Evolutionary conservation across 2,797 vertebrate genomes (phyloP).

Genomic region (Hypotaenidia philippensis): DNA sequence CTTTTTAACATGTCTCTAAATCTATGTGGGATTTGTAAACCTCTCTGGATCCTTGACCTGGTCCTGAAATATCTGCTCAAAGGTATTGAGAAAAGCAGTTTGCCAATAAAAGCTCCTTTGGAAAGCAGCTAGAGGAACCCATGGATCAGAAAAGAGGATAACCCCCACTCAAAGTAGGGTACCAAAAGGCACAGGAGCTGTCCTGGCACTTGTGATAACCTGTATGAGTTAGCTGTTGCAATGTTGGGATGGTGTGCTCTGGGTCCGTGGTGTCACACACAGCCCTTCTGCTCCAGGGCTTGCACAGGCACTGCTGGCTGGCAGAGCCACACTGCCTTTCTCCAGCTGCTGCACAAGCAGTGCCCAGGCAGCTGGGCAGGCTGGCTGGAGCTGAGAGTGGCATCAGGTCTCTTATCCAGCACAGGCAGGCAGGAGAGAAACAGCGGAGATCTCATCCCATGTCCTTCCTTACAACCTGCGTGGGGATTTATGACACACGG

Average conservation of each 20-base stretch:
- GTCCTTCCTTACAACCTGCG: not conserved
- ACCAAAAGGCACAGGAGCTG: not conserved
- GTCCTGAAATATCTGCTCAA: not conserved
- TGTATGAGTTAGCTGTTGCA: not conserved
- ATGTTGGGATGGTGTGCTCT: fast-evolving
- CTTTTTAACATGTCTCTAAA: not conserved
- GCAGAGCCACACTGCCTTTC: fast-evolving
- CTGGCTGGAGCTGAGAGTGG: not conserved
- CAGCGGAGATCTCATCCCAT: fast-evolving
- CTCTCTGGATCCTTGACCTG: not conserved
- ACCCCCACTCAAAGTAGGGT: not conserved
- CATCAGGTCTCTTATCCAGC: not conserved
- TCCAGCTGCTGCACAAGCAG: not conserved
- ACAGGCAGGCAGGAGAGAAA: not conserved
- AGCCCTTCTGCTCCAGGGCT: not conserved
- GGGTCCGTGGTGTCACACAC: not conserved
- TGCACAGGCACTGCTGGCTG: not conserved
- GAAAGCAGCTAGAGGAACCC: not conserved
- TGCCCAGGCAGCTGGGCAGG: not conserved
- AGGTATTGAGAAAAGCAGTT: not conserved
- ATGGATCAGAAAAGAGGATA: fast-evolving
- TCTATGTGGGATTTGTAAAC: not conserved
- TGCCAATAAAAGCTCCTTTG: not conserved
- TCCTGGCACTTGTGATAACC: not conserved
- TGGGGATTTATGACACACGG: not conserved